Evolutionary conservation across 2,113 vertebrate species (phyloP).

Genomic region (Coptodon bakossiorum): DNA sequence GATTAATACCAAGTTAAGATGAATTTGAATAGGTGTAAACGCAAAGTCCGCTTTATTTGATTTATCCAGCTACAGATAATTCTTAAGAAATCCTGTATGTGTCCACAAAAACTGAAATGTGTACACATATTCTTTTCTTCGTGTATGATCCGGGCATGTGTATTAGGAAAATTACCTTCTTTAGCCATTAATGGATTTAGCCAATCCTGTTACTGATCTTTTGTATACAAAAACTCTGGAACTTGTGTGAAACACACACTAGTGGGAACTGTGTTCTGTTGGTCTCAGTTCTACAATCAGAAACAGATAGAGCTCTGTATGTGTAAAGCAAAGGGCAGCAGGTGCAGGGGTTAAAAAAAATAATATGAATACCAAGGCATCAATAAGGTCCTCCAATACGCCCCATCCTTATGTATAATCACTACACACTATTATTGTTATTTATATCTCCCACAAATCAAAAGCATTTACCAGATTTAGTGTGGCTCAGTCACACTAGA

Average conservation of each 20-base stretch:
- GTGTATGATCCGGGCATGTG: neutral
- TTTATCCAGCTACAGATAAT: neutral
- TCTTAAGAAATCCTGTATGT: neutral
- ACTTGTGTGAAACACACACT: neutral
- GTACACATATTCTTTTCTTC: neutral
- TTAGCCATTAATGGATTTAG: neutral
- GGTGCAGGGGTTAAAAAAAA: neutral
- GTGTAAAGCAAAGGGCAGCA: neutral
- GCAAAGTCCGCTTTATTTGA: neutral
- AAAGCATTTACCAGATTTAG: neutral
- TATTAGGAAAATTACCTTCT: neutral
- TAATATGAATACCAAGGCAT: neutral
- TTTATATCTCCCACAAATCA: neutral
- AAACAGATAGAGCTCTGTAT: neutral
- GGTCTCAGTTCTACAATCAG: neutral
- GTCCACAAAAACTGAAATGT: neutral
- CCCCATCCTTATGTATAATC: neutral
- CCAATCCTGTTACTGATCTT: neutral
- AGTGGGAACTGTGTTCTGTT: neutral
- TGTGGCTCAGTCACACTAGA: neutral
- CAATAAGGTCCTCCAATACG: neutral
- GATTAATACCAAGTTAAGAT: neutral
- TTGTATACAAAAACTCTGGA: neutral
- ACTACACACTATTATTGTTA: neutral
- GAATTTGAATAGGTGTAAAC: neutral